phyloP scores from a whole-genome alignment of 1,140 invertebrate genomes.

The Drosophila subpulchrella region DNA sequence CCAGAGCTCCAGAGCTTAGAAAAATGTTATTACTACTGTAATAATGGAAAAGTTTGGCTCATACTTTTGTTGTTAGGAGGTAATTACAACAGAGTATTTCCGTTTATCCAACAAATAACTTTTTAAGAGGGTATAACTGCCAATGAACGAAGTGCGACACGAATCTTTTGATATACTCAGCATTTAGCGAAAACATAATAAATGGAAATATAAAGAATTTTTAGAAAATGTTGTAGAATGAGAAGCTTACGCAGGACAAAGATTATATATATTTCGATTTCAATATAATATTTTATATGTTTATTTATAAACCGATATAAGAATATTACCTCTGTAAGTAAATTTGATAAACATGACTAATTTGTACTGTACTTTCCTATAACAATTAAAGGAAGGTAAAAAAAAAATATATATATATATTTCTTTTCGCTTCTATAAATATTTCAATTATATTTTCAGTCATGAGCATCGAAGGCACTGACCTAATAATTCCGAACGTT shows the following conservation, averaged over 20 bases:
- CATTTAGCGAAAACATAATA: not conserved
- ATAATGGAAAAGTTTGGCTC: constrained; percentile 55
- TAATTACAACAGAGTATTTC: constrained; percentile 23
- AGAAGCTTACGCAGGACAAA: too few relatives aligned
- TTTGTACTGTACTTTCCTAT: too few relatives aligned
- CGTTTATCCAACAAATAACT: not conserved
- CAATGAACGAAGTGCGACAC: not conserved
- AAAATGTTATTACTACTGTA: constrained; percentile 59
- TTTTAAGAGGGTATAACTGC: not conserved
- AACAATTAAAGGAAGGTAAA: too few relatives aligned
- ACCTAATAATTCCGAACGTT: constrained; percentile 92
- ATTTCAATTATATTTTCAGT: constrained; percentile 86
- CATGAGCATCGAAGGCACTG: constrained; percentile 89
- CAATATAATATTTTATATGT: too few relatives aligned
- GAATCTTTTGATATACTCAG: not conserved
- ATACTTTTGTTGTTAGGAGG: constrained; percentile 44
- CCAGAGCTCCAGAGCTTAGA: constrained; percentile 41
- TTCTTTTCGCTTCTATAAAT: too few relatives aligned
- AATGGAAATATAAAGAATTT: too few relatives aligned
- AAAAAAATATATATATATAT: too few relatives aligned
- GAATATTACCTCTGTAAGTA: too few relatives aligned
- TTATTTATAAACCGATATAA: too few relatives aligned
- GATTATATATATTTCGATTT: too few relatives aligned
- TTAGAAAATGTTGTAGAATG: too few relatives aligned
- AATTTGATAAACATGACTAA: too few relatives aligned